phyloP scores from a whole-genome alignment of 2,888 invertebrate species.

The Drepana falcataria region DNA sequence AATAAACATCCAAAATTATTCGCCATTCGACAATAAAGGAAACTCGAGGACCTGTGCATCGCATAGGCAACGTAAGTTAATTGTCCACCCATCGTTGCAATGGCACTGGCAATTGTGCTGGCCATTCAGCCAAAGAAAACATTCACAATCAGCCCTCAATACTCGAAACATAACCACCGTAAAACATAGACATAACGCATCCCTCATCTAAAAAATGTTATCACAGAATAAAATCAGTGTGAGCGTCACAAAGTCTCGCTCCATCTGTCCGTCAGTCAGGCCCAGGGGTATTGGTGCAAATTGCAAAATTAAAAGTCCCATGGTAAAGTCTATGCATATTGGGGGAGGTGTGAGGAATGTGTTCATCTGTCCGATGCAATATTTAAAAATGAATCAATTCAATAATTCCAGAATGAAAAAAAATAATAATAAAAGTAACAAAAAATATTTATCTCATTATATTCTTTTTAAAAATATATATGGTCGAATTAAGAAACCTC shows the following conservation, averaged over 20 bases:
- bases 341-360: conserved; percentile 1
- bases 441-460: no score
- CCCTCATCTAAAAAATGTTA: conserved; percentile 26
- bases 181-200: conserved; percentile 15
- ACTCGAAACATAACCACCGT: not conserved
- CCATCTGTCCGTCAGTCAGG: conserved; percentile 44
- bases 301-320: conserved; percentile 73
- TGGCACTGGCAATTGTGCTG: no score
- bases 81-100: no score
- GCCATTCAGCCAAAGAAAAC: not conserved
- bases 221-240: conserved; percentile 53
- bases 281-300: conserved; percentile 50
- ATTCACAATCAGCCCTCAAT: not conserved
- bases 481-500: no score
- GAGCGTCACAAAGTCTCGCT: conserved; percentile 36
- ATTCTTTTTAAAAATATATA: no score
- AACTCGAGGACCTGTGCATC: no score
- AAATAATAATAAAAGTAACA: no score
- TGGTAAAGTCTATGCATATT: conserved; percentile 31
- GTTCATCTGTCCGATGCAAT: not conserved
- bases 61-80: no score
- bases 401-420: not conserved
- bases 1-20: no score
- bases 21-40: no score
- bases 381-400: not conserved